phyloP scores from a whole-genome alignment of 2,888 invertebrate genomes.

The Nemotelus nigrinus region DNA sequence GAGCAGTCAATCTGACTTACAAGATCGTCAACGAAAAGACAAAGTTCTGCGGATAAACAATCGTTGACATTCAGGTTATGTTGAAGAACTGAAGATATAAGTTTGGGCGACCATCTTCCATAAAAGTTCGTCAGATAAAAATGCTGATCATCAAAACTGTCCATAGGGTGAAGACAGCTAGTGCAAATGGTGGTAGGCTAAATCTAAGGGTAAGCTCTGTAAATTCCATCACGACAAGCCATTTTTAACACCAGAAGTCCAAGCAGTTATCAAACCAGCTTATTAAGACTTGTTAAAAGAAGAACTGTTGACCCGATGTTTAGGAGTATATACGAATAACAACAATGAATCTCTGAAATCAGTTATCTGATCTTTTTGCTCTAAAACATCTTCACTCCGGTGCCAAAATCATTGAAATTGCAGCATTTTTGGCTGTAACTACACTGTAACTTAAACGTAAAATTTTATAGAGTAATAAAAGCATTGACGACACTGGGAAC shows the following conservation, averaged over 20 bases:
- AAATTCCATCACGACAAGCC: neutral
- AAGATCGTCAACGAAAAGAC: too few relatives aligned
- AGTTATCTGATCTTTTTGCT: too few relatives aligned
- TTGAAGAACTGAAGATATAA: neutral
- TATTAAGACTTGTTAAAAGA: neutral
- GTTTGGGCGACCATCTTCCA: neutral
- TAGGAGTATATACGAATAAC: too few relatives aligned
- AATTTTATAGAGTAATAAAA: too few relatives aligned
- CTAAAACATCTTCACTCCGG: too few relatives aligned
- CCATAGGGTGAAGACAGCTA: neutral
- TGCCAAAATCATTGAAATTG: too few relatives aligned
- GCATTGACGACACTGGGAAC: too few relatives aligned
- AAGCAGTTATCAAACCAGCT: neutral
- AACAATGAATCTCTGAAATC: neutral
- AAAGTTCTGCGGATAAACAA: neutral
- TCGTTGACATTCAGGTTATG: neutral
- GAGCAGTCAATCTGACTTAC: too few relatives aligned
- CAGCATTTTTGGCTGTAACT: too few relatives aligned
- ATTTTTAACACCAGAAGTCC: neutral
- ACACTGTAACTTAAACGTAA: too few relatives aligned
- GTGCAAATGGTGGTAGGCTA: neutral
- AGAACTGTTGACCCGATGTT: neutral
- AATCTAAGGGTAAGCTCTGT: neutral
- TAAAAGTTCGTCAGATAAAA: neutral
- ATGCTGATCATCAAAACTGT: neutral